Percentiles rank a stretch among this genome's conserved stretches.
Conservation (phyloP, 2,888 invertebrate species). For the Ramazzottius varieornatus region DNA sequence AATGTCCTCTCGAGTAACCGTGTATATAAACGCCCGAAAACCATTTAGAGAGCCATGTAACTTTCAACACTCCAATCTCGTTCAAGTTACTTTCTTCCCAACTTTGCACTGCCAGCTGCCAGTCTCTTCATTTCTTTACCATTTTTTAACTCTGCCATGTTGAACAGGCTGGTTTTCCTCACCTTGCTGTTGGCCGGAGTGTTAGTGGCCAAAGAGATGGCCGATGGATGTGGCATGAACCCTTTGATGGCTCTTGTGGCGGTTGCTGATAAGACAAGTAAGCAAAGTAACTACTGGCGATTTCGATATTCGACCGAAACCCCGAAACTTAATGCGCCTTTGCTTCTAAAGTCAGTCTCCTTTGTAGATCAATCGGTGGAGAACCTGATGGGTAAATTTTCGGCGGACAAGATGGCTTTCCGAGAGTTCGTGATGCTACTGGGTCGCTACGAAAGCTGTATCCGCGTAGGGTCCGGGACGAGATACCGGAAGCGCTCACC, state of each 20-base stretch:
- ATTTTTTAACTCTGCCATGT: too few species aligned
- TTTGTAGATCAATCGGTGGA: background rate
- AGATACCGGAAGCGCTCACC: background rate
- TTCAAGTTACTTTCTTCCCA: too few species aligned
- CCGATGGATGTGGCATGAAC: slow-evolving; percentile 2
- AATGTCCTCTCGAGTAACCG: too few species aligned
- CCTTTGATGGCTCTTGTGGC: slow-evolving; percentile 6
- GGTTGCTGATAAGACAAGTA: slow-evolving; percentile 8
- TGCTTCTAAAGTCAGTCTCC: background rate
- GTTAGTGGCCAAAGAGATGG: slow-evolving; percentile 4
- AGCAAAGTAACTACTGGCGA: slow-evolving; percentile 4
- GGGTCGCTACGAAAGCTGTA: background rate
- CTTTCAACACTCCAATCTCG: too few species aligned
- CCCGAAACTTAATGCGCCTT: background rate
- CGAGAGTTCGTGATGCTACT: background rate
- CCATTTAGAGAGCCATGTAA: too few species aligned
- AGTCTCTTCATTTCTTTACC: too few species aligned
- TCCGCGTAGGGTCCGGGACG: background rate
- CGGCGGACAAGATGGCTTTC: background rate
- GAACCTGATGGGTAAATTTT: background rate
- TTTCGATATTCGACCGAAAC: background rate
- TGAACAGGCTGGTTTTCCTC: background rate
- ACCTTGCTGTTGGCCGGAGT: slow-evolving; percentile 6
- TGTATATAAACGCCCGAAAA: too few species aligned
- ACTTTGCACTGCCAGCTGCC: too few species aligned